Evolutionary conservation across 1,140 invertebrate genomes (phyloP), one percentile per base, ranked within the genome.

Genomic region (Ctenoplectra terminalis): DNA sequence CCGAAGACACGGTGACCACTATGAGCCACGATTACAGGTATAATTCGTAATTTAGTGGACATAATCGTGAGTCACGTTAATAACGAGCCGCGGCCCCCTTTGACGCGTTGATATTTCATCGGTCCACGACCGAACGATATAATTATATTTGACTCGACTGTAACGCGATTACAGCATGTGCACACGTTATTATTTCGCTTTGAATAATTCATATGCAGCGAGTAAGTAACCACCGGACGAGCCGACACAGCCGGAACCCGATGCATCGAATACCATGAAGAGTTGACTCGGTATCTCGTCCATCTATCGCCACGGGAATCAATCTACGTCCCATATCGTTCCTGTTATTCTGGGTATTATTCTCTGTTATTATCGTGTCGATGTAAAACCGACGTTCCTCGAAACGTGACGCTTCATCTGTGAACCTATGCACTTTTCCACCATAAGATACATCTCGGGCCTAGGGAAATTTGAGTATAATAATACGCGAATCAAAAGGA

Each of bases 81-180:
- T 85, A 85, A 86, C 85, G 73, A 61, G 70, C 37, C 54, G 43
- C 63, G 73, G 54, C 8, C n/a, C 46, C 29, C n/a, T 54, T 46
- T 60, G 73, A 77, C 67, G 84, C 72, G 54, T 73, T 85, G 73
- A 86, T 86, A 86, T 85, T 86, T 82, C 79, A 78, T 64, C 48
- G 56, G 40, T 76, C 67, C 56, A 60, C 54, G 72, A 26, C 6
- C 61, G 54, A 23, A n/a, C 74, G 63, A 54, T 81, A 63, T 88
- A 88, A 88, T 88, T 88, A 88, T 86, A 81, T 88, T 88, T 88
- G 86, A 88, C 86, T 83, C 85, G 83, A 23, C n/a, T 72, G 34
- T 40, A 56, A 56, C 61, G 70, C 81, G 87, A 88, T 88, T 86
- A 88, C 82, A 88, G 80, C 87, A 88, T 81, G 86, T 86, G 87